A percentile compares a stretch with the other conserved stretches of the same genome.
Evolutionary conservation across 2,113 vertebrate species (phyloP).

Genomic region (Sardina pilchardus): DNA sequence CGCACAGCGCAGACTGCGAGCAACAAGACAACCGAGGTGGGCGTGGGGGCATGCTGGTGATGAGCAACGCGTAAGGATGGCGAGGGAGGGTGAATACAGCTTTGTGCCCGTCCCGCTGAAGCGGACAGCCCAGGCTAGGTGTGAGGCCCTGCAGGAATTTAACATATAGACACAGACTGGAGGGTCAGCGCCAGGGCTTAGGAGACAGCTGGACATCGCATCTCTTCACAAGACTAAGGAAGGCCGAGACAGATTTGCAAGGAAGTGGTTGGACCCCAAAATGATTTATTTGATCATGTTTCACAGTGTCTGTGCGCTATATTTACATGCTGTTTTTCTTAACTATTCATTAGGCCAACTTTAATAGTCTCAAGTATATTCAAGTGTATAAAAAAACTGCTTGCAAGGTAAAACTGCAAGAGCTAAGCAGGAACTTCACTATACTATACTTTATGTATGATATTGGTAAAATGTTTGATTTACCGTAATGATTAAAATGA

Average conservation of each 20-base stretch:
- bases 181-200: conserved; percentile 31
- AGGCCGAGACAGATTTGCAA: neutral
- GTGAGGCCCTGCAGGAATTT: conserved; percentile 47
- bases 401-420: neutral
- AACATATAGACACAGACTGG: conserved; percentile 42
- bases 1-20: neutral
- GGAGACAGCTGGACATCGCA: neutral
- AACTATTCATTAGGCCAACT: too few relatives aligned
- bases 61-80: neutral
- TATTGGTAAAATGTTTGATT: neutral
- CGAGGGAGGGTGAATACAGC: conserved; percentile 46
- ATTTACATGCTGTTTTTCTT: neutral
- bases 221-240: neutral
- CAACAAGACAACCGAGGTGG: neutral
- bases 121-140: conserved; percentile 33
- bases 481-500: neutral
- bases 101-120: conserved; percentile 39
- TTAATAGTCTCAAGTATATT: too few relatives aligned
- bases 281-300: neutral
- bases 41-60: neutral
- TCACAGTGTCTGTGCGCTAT: neutral
- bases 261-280: neutral
- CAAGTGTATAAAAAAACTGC: neutral
- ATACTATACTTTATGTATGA: neutral
- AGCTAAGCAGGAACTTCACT: neutral